A percentile compares a stretch with the other conserved stretches of the same genome.
Conservation (phyloP, 2,113 vertebrate genomes). For the Sapayoa aenigma region DNA sequence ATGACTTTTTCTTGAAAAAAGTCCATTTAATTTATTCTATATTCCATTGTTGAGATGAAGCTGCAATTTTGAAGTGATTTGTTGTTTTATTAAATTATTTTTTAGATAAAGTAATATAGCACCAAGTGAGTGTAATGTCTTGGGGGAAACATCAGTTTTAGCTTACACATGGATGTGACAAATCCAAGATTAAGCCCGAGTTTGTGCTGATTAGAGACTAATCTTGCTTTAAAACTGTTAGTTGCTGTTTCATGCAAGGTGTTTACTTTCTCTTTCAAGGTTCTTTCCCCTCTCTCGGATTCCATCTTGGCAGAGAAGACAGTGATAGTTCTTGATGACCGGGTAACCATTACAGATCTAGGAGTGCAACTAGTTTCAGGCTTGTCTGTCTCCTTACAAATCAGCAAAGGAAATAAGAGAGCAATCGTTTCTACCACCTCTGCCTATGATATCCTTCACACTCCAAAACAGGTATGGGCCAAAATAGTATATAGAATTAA, state of each 20-base stretch:
- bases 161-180: neutral
- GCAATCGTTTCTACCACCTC: conserved; percentile 81
- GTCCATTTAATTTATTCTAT: neutral
- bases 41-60: neutral
- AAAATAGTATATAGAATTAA: fast-evolving
- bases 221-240: neutral
- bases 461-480: conserved; percentile 81
- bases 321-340: conserved; percentile 89
- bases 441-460: conserved; percentile 84
- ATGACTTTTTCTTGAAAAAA: neutral
- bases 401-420: conserved; percentile 79
- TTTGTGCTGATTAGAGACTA: neutral
- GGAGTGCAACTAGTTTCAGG: conserved; percentile 89
- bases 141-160: neutral
- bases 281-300: conserved; percentile 92
- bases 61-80: neutral
- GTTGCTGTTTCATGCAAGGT: neutral
- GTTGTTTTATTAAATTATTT: neutral
- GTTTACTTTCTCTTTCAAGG: conserved; percentile 67
- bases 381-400: conserved; percentile 81
- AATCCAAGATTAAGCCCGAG: neutral
- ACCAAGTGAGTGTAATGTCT: neutral
- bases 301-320: conserved; percentile 97
- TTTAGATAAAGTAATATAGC: neutral
- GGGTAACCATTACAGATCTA: conserved; percentile 89